Evolutionary conservation across 2,113 vertebrate species (phyloP).

Genomic region (Penelope pileata): DNA sequence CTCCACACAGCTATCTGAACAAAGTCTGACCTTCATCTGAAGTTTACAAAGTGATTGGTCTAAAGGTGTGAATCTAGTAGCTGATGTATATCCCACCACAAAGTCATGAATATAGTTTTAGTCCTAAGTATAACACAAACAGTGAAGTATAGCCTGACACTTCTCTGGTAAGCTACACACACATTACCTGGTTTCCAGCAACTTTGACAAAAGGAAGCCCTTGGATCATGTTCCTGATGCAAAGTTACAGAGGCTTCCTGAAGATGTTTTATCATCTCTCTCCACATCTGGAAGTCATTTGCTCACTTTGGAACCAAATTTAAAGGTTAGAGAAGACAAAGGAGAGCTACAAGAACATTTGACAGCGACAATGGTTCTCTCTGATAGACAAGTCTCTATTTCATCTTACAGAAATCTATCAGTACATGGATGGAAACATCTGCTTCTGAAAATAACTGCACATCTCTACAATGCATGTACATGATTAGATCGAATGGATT

Average conservation of each 20-base stretch:
- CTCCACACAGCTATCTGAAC: background rate
- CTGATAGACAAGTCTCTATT: background rate
- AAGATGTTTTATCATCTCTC: background rate
- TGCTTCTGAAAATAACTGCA: conserved; percentile 14
- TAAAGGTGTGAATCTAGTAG: background rate
- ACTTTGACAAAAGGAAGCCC: background rate
- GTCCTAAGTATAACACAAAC: fast-evolving
- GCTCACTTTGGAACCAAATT: background rate
- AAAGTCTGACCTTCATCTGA: background rate
- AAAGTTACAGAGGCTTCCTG: background rate
- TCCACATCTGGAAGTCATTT: background rate
- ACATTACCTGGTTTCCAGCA: background rate
- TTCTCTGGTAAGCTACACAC: background rate
- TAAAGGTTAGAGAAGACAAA: background rate
- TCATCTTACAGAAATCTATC: background rate
- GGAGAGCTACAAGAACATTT: background rate
- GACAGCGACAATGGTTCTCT: background rate
- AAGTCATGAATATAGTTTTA: fast-evolving
- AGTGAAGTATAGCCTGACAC: fast-evolving
- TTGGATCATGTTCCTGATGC: background rate
- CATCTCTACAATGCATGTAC: background rate
- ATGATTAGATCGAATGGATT: background rate
- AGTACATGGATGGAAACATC: background rate
- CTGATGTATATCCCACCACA: fast-evolving
- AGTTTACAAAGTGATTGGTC: background rate